A percentile compares a stretch with the other conserved stretches of the same genome.
phyloP scores from a whole-genome alignment of 2,113 vertebrate genomes.

The Crotalus tigris region DNA sequence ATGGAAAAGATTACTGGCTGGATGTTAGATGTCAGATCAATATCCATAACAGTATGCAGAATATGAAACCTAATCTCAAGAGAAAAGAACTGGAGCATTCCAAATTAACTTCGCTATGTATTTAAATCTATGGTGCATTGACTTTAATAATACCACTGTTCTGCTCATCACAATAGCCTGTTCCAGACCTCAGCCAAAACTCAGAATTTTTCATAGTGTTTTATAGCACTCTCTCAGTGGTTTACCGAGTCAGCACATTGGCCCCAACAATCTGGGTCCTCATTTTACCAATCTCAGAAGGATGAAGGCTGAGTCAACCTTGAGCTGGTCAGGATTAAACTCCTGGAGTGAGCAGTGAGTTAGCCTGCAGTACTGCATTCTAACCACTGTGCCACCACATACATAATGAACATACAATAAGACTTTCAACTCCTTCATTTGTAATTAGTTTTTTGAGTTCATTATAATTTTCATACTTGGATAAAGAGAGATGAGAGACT shows the following conservation, averaged over 20 bases:
- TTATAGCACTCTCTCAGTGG: too few species aligned
- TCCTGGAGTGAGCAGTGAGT: too few species aligned
- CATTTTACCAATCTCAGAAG: too few species aligned
- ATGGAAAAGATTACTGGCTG: slow-evolving; percentile 28
- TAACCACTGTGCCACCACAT: too few species aligned
- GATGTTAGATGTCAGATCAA: slow-evolving; percentile 43
- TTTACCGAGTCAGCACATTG: too few species aligned
- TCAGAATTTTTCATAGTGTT: not conserved
- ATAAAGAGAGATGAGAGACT: not conserved
- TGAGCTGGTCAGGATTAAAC: too few species aligned
- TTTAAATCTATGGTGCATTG: not conserved
- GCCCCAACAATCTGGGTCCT: too few species aligned
- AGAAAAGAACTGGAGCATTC: slow-evolving; percentile 29
- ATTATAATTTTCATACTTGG: not conserved
- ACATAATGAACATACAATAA: not conserved
- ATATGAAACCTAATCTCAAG: slow-evolving; percentile 23
- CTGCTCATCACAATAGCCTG: not conserved
- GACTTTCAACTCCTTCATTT: not conserved
- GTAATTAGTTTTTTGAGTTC: not conserved
- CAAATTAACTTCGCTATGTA: slow-evolving; percentile 35
- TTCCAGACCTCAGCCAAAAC: not conserved
- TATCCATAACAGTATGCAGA: slow-evolving; percentile 39
- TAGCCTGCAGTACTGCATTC: too few species aligned
- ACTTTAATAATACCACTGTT: slow-evolving; percentile 3
- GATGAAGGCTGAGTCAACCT: too few species aligned